Evolutionary conservation across 2,113 vertebrate genomes (phyloP).

Genomic region (Muntiacus muntjak): DNA sequence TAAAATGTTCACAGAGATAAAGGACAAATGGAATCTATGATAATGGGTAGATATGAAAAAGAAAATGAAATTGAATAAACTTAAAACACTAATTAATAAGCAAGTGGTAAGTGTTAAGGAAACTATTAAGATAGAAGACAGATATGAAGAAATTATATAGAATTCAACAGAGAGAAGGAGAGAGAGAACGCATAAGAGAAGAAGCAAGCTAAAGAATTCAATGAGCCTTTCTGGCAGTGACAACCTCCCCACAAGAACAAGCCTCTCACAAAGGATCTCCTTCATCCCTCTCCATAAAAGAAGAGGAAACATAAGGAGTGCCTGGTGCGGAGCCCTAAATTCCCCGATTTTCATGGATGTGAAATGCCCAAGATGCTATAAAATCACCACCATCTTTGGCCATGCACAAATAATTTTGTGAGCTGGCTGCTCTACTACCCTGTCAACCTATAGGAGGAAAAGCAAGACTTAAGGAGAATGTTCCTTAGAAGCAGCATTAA

Average conservation of each 20-base stretch:
- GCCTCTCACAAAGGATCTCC: background rate
- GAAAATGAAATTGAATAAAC: background rate
- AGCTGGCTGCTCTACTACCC: background rate
- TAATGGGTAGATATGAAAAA: background rate
- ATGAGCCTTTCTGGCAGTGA: background rate
- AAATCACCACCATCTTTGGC: background rate
- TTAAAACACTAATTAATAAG: background rate
- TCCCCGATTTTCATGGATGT: background rate
- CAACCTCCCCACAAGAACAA: background rate
- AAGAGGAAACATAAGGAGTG: background rate
- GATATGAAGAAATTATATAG: background rate
- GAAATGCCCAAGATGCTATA: background rate
- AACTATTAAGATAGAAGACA: background rate
- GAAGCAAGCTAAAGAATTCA: constrained; percentile 4
- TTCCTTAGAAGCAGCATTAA: background rate
- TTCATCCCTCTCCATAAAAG: background rate
- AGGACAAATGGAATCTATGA: background rate
- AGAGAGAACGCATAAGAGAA: background rate
- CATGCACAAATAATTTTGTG: background rate
- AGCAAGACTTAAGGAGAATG: background rate
- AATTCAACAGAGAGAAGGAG: background rate
- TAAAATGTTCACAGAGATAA: background rate
- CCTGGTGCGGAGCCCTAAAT: background rate
- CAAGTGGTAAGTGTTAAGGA: background rate
- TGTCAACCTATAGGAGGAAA: background rate